Evolutionary conservation across 2,113 vertebrate genomes (phyloP).

Genomic region (Mugil cephalus): DNA sequence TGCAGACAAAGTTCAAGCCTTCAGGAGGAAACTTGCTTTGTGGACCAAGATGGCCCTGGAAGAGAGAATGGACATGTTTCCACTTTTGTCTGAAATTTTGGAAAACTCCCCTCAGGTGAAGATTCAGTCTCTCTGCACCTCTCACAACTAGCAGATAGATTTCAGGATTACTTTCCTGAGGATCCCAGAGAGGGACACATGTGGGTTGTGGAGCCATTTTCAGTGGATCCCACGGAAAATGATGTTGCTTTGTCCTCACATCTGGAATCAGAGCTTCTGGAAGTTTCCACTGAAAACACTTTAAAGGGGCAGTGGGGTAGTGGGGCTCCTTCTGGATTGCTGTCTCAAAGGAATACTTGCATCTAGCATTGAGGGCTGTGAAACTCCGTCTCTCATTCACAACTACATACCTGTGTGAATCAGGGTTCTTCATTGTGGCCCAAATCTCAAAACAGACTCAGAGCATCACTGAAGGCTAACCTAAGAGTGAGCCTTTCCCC

Average conservation of each 20-base stretch:
- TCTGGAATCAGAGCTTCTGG: constrained; percentile 29
- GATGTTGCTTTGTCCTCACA: constrained; percentile 29
- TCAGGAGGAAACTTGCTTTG: background rate
- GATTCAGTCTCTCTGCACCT: constrained; percentile 23
- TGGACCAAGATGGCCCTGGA: constrained; percentile 2
- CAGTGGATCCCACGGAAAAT: constrained; percentile 17
- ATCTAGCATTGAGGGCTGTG: constrained; percentile 22
- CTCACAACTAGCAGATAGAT: constrained; percentile 26
- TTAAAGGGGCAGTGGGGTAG: constrained; percentile 25
- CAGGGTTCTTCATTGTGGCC: no score
- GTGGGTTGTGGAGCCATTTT: constrained; percentile 29
- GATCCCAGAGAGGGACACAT: constrained; percentile 36
- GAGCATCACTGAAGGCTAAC: no score
- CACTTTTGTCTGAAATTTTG: constrained; percentile 25
- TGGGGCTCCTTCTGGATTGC: constrained; percentile 14
- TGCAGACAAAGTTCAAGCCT: constrained; percentile 11
- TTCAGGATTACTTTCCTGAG: constrained; percentile 22
- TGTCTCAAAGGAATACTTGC: constrained; percentile 21
- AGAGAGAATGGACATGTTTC: constrained; percentile 24
- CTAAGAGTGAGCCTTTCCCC: constrained; percentile 29
- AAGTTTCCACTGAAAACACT: constrained; percentile 29
- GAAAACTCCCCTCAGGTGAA: constrained; percentile 14
- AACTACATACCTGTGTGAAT: no score
- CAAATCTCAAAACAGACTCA: constrained; percentile 31
- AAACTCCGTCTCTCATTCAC: no score